Base-by-base conservation (phyloP, 2,888 invertebrate genomes). In the Macrophya alboannulata region DNA sequence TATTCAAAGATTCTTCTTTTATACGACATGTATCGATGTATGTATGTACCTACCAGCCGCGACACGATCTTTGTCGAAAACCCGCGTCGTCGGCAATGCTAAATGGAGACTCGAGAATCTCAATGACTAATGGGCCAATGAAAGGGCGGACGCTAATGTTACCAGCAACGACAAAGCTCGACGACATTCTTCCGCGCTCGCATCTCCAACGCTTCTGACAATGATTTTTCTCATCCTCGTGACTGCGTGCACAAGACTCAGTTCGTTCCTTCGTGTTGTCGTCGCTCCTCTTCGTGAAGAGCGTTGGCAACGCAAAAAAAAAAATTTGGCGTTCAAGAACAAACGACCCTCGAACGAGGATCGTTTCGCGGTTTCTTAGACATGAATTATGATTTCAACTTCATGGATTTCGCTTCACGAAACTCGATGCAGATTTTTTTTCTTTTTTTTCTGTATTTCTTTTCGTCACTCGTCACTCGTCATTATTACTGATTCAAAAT, bases 181-280 rank as follows among this genome's bases (percentile, higher is more conserved):
- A 81, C 81, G 81, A 81, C 81, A 81, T 81, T 81, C 81, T 81
- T 81, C 51, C 59, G 81, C 81, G 81, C 77, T 77, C 77, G n/a
- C 25, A 51, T 62, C 81, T 81, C 81, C 59, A 43, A 81, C 59
- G 40, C 59, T 62, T 81, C 81, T 81, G 81, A 59, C 37, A 62
- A 59, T 43, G 62, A 81, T 21, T 12, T 9, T 21, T 25, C 62
- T 25, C n/a, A n/a, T n/a, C 62, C 25, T 25, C 62, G 25, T 62
- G 55, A 0, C 55, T 55, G 55, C n/a, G n/a, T 55, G n/a, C 55
- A 55, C 55, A 0, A 6, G 9, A 43, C 72, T 76, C 48, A 48
- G 48, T 45, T 45, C 0, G 45, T 45, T 40, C 37, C 15, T 71
- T 25, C 43, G 45, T 74, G 43, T 45, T 31, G 10, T 74, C 21